Evolutionary conservation across 2,888 invertebrate genomes (phyloP).

Genomic region (Dilophus febrilis): DNA sequence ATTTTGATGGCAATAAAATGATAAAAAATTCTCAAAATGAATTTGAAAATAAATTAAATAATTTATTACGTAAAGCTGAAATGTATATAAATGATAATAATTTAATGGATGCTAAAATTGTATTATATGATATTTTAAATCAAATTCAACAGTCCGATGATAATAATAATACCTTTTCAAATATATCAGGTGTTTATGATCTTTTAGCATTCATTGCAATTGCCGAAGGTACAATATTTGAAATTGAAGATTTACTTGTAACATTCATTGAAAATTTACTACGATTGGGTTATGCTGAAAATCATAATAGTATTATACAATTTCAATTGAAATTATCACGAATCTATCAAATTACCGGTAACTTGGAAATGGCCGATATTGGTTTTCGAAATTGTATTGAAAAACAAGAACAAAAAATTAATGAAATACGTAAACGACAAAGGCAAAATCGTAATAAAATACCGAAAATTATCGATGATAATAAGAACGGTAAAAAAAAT

Average conservation of each 20-base stretch:
- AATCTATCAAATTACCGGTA: conserved; percentile 26
- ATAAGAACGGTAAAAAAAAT: conserved; percentile 20
- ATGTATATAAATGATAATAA: no score
- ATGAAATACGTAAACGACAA: no score
- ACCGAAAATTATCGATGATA: no score
- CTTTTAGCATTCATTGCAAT: conserved; percentile 29
- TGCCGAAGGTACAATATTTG: conserved; percentile 24
- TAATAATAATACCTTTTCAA: not conserved
- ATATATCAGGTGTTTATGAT: conserved; percentile 23
- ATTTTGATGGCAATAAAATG: no score
- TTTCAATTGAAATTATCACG: conserved; percentile 30
- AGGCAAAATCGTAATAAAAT: no score
- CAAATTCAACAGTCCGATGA: no score
- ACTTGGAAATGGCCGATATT: conserved; percentile 26
- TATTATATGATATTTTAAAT: no score
- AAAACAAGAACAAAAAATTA: conserved; percentile 24
- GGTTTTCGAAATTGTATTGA: conserved; percentile 29
- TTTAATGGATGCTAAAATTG: no score
- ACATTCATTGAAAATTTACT: conserved; percentile 28
- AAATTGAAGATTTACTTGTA: conserved; percentile 27
- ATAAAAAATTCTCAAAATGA: no score
- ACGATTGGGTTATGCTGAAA: conserved; percentile 23
- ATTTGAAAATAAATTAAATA: no score
- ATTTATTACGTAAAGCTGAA: no score
- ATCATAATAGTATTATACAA: conserved; percentile 26